Conservation (phyloP, 2,888 invertebrate genomes). For the Arctia plantaginis region DNA sequence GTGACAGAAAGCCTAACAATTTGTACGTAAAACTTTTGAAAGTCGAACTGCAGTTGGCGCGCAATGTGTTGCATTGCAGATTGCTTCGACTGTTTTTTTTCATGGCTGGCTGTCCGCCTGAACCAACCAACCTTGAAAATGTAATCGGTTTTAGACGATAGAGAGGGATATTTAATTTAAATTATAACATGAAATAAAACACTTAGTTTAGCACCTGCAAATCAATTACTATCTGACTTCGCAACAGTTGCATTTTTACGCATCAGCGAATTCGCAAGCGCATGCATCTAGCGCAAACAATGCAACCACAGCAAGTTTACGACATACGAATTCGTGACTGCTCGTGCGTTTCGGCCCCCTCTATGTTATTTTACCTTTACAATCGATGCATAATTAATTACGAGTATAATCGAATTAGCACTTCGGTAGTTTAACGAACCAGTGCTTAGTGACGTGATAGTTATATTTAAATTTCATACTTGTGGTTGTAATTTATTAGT, state of each 20-base stretch:
- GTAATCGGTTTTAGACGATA: neutral
- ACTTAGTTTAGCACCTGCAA: conserved; percentile 38
- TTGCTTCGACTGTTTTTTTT: neutral
- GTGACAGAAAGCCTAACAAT: conserved; percentile 20
- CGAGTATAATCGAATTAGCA: conserved; percentile 5
- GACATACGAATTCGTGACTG: conserved; percentile 51
- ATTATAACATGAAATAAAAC: neutral
- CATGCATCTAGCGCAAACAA: conserved; percentile 57
- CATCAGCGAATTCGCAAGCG: conserved; percentile 60
- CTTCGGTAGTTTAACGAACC: neutral
- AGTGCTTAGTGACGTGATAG: conserved; percentile 1
- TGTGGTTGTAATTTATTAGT: neutral
- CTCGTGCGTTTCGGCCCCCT: conserved; percentile 51
- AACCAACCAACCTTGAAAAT: neutral
- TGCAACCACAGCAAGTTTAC: conserved; percentile 57
- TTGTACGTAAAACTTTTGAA: neutral
- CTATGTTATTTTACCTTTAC: conserved; percentile 36
- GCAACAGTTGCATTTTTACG: conserved; percentile 57
- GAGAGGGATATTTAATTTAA: neutral
- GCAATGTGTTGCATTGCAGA: neutral
- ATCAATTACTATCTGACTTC: conserved; percentile 40
- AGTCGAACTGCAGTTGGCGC: neutral
- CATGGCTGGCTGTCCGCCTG: neutral
- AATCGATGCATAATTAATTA: conserved; percentile 14
- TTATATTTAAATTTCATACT: neutral